Evolutionary conservation across 2,797 vertebrate species (phyloP).

Genomic region (Rhynchotus rufescens): DNA sequence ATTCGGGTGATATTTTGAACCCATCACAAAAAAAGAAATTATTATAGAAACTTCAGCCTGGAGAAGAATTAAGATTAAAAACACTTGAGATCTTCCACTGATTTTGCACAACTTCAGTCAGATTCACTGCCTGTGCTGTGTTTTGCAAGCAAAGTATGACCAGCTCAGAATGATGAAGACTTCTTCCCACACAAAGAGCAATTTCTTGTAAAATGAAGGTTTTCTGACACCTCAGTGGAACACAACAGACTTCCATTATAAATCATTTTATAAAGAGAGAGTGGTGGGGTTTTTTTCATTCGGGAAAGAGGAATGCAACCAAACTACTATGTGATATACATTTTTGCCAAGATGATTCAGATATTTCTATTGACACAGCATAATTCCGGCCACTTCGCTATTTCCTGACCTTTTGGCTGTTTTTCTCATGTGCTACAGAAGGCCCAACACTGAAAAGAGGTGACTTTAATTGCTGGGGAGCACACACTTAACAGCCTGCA

Average conservation of each 20-base stretch:
- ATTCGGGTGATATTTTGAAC: neutral
- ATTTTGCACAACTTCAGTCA: neutral
- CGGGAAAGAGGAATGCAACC: neutral
- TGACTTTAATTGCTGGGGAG: neutral
- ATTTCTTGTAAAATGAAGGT: neutral
- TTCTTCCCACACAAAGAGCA: neutral
- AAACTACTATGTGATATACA: neutral
- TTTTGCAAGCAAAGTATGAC: neutral
- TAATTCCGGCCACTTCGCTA: neutral
- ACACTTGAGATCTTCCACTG: neutral
- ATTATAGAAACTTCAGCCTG: neutral
- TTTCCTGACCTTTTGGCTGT: neutral
- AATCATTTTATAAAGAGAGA: neutral
- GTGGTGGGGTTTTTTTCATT: neutral
- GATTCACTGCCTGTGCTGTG: neutral
- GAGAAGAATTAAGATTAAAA: neutral
- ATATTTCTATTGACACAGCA: neutral
- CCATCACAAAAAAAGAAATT: neutral
- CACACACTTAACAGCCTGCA: neutral
- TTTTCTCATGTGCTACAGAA: conserved; percentile 11
- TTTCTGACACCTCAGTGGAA: neutral
- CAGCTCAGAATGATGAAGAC: neutral
- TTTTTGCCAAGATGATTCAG: neutral
- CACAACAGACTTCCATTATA: neutral
- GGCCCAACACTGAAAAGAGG: neutral